Conservation (phyloP, 1,140 invertebrate species). For the Scaptomyza graminum region DNA sequence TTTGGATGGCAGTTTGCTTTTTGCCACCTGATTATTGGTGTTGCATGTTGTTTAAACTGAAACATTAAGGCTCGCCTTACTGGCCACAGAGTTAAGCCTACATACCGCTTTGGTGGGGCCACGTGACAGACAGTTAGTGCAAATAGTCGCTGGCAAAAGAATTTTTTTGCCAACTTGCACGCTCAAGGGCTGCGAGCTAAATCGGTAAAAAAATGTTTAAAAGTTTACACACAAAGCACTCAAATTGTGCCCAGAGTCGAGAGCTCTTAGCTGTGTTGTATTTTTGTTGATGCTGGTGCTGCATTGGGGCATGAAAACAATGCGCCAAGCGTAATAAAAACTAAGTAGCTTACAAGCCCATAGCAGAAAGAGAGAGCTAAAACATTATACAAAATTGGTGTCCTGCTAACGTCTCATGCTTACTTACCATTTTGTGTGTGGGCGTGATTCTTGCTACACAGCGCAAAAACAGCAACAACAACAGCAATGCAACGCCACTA, state of each 20-base stretch:
- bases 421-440: slow-evolving; percentile 46
- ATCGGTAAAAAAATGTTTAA: slow-evolving; percentile 21
- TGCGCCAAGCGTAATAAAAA: slow-evolving; percentile 81
- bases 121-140: slow-evolving; percentile 37
- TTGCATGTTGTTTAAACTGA: slow-evolving; percentile 61
- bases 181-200: slow-evolving; percentile 60
- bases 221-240: slow-evolving; percentile 7
- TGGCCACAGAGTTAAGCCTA: slow-evolving; percentile 22
- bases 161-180: slow-evolving; percentile 55
- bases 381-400: slow-evolving; percentile 74
- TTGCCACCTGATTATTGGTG: slow-evolving; percentile 54
- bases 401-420: slow-evolving; percentile 31
- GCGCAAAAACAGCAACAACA: background rate
- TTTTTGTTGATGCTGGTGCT: slow-evolving; percentile 23
- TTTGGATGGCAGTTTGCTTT: slow-evolving; percentile 31
- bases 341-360: slow-evolving; percentile 80
- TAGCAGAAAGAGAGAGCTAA: slow-evolving; percentile 29
- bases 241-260: slow-evolving; percentile 19
- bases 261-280: slow-evolving; percentile 18
- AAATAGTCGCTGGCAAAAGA: slow-evolving; percentile 13
- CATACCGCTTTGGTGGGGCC: background rate
- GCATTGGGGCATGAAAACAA: slow-evolving; percentile 71
- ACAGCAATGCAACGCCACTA: slow-evolving; percentile 8
- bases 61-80: slow-evolving; percentile 46
- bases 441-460: slow-evolving; percentile 68